Evolutionary conservation across 2,888 invertebrate genomes (phyloP), one percentile per base, ranked within the genome.

Genomic region (Lepidocyrtinus sp.): DNA sequence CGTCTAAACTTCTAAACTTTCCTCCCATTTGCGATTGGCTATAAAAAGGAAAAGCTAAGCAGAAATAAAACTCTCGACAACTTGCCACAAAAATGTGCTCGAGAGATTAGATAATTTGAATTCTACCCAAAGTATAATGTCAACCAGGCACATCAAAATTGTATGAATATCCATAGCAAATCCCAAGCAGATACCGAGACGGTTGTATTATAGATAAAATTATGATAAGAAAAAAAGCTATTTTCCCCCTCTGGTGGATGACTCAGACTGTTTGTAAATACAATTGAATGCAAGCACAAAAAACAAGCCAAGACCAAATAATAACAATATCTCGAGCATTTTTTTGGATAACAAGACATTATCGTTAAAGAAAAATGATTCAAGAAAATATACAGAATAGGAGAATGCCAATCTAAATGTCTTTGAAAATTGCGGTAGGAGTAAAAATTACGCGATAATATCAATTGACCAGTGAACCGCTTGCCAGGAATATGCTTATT

Each of bases 291-390:
- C 36, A 36, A 36, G 36, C 36, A 36, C 5, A 36, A 12, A 5
- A 36, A 2, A 22, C 70, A 80, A 69, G 79, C 79, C 79, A 80
- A 80, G n/a, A n/a, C n/a, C n/a, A n/a, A n/a, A n/a, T n/a, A n/a
- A n/a, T n/a, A n/a, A n/a, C n/a, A n/a, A n/a, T n/a, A 80, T 80
- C 74, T 80, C 79, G 74, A 64, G 63, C 70, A 75, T 75, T 80
- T 74, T 36, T 65, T 45, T 65, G 7, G 27, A 67, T 46, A 63
- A 62, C 63, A 63, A 46, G 72, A 72, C 63, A 72, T 72, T 72
- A 72, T 72, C 72, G 45, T 72, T 72, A 62, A 63, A 59, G 55
- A 55, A 69, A 71, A 71, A 27, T 27, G 36, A 36, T 36, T 36
- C 36, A 36, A 36, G 36, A 36, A 36, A 36, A 36, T 12, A 36